Conservation (phyloP, 2,888 invertebrate species). For the Argynnis bischoffii region DNA sequence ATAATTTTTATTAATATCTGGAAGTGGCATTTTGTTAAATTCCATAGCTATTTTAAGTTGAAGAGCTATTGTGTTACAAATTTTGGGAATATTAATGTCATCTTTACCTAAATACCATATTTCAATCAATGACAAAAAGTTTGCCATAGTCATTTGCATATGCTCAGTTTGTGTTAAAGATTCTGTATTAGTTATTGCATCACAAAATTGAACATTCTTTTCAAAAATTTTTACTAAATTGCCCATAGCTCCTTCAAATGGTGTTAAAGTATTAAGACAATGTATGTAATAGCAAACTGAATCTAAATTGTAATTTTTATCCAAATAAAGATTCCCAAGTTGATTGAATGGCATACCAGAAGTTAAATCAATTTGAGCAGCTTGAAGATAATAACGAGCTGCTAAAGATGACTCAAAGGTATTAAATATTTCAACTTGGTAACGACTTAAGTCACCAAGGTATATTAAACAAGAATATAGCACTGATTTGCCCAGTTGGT, state of each 20-base stretch:
- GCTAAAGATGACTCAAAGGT: slow-evolving; percentile 86
- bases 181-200: slow-evolving; percentile 74
- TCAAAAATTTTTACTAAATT: slow-evolving; percentile 90
- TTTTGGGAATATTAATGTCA: slow-evolving; percentile 84
- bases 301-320: slow-evolving; percentile 91
- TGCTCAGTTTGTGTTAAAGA: slow-evolving; percentile 72
- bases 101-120: slow-evolving; percentile 85
- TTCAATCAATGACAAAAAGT: slow-evolving; percentile 83
- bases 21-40: slow-evolving; percentile 71
- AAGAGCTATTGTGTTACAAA: slow-evolving; percentile 87
- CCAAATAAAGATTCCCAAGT: slow-evolving; percentile 92
- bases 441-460: slow-evolving; percentile 94
- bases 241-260: slow-evolving; percentile 95
- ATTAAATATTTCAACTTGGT: slow-evolving; percentile 89
- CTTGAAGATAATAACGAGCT: slow-evolving; percentile 92
- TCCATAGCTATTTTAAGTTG: slow-evolving; percentile 88
- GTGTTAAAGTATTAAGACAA: slow-evolving; percentile 88
- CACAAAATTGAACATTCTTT: slow-evolving; percentile 84
- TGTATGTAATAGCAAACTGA: slow-evolving; percentile 95
- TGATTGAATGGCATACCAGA: slow-evolving; percentile 97
- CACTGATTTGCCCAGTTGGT: slow-evolving; percentile 87
- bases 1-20: slow-evolving; percentile 79
- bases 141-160: slow-evolving; percentile 72
- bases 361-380: slow-evolving; percentile 88
- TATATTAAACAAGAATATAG: slow-evolving; percentile 94